Percentiles rank a stretch among this genome's conserved stretches.
Conservation (phyloP, 2,113 vertebrate genomes). For the Rutilus rutilus region DNA sequence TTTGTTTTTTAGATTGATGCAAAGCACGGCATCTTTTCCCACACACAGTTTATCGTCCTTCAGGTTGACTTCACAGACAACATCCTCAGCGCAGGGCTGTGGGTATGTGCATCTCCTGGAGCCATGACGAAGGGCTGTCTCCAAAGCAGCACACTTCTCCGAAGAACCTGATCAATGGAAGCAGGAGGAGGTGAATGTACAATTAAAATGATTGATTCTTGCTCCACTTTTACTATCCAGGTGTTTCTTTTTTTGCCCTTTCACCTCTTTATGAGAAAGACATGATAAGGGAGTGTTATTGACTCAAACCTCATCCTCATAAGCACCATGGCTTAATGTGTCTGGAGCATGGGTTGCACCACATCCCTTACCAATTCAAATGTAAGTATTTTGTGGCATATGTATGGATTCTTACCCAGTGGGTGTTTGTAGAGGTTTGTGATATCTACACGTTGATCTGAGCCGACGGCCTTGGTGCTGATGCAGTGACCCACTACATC, state of each 20-base stretch:
- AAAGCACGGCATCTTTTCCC: constrained; percentile 78
- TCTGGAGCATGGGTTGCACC: no score
- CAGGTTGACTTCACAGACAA: constrained; percentile 73
- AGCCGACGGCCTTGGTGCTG: constrained; percentile 86
- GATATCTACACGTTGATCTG: constrained; percentile 77
- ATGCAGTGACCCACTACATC: constrained; percentile 81
- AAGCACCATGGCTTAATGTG: neutral
- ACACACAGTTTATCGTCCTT: constrained; percentile 76
- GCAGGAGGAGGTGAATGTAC: no score
- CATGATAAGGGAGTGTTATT: no score
- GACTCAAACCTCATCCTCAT: neutral
- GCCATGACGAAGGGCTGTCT: constrained; percentile 82
- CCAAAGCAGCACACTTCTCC: constrained; percentile 82
- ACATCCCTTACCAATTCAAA: no score
- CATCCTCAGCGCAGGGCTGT: constrained; percentile 67
- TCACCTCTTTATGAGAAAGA: no score
- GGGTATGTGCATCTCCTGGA: constrained; percentile 77
- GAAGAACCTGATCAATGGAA: constrained; percentile 70
- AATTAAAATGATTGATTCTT: no score
- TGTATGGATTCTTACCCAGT: constrained; percentile 86
- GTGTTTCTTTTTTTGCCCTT: no score
- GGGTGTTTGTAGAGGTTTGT: constrained; percentile 83
- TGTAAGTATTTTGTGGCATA: constrained; percentile 49
- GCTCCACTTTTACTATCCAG: no score
- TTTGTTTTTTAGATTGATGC: constrained; percentile 72